Evolutionary conservation across 2,113 vertebrate genomes (phyloP), one percentile per base, ranked within the genome.

Genomic region (Takifugu flavidus): DNA sequence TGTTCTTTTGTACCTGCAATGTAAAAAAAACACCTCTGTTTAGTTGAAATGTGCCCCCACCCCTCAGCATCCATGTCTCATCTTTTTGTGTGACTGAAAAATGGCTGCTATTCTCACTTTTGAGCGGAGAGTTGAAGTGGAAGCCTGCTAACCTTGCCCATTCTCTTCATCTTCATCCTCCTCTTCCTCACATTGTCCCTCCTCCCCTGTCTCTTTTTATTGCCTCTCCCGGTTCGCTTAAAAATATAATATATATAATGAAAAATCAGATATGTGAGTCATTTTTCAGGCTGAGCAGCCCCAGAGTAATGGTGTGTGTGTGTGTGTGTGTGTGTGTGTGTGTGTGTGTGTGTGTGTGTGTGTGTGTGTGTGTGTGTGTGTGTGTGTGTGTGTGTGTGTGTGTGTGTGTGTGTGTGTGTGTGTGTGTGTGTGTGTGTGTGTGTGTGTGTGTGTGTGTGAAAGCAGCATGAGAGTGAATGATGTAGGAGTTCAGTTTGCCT

Each of bases 401-500:
- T 13, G 46, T 49, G 51, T 51, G 56, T 31, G 56, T 54, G 47
- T 10, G 44, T 14, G 12, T 46, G 45, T 46, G 45, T 46, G 45
- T 46, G 45, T 53, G 47, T 15, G 62, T 43, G 44, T 13, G 45
- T 46, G 45, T 54, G 47, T 11, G 34, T 1, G 26, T 1, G n/a
- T 53, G 47, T 15, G 62, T 43, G 44, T 13, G 45, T 46, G 45
- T 54, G 47, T 11, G 34, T 1, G 26, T 1, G n/a, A 20, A 42
- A 49, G 58, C 59, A 46, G 66, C 46, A 51, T 65, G 44, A 29
- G 29, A 54, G 52, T 6, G 3, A 64, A 60, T 49, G 65, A 82
- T 81, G 79, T 69, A 77, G 74, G 79, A 78, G 77, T 78, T 64
- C 69, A 49, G 60, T 84, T 88, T 81, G 80, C 82, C 72, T 82